Conservation (phyloP, 1,140 invertebrate species). For the Drosophila fuyamai region DNA sequence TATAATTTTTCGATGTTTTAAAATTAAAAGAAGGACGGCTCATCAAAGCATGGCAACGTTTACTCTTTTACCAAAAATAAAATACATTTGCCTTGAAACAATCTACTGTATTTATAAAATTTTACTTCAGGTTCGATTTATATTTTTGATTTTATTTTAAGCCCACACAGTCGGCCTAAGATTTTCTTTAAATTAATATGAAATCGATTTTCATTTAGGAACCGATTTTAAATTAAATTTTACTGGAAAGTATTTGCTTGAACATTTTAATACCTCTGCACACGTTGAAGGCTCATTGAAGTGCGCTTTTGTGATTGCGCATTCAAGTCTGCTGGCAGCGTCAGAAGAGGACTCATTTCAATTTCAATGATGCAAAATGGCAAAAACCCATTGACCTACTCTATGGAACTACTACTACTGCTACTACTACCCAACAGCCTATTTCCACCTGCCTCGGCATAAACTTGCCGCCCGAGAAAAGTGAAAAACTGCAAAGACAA, state of each 20-base stretch:
- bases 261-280: conserved; percentile 7
- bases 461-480: conserved; percentile 46
- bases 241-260: background rate
- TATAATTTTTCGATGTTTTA: no score
- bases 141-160: no score
- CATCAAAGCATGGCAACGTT: no score
- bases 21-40: no score
- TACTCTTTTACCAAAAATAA: no score
- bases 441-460: conserved; percentile 26
- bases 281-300: conserved; percentile 19
- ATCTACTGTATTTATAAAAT: no score
- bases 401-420: conserved; percentile 13
- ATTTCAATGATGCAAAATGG: conserved; percentile 61
- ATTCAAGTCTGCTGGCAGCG: conserved; percentile 34
- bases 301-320: conserved; percentile 42
- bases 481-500: conserved; percentile 52
- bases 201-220: background rate
- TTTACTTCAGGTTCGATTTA: no score
- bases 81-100: no score
- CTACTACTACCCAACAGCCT: conserved; percentile 14
- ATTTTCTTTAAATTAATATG: background rate
- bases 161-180: no score
- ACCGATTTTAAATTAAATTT: conserved; percentile 1
- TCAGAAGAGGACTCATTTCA: conserved; percentile 45
- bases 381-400: conserved; percentile 66